Base-by-base conservation (phyloP, 1,140 invertebrate genomes). In the Dreissena polymorpha region DNA sequence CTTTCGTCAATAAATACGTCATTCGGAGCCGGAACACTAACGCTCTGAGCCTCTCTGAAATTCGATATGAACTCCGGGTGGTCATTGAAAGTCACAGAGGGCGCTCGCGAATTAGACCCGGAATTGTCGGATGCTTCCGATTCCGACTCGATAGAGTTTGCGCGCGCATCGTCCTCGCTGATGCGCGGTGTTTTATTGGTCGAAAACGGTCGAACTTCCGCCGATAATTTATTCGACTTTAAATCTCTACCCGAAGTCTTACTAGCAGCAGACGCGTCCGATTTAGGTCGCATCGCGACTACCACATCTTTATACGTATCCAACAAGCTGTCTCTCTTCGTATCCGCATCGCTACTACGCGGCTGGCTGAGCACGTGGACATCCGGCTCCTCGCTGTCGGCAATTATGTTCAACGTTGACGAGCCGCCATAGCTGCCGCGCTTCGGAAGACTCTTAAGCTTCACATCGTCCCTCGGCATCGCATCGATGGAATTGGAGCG, bases 341-440 rank as follows among this genome's bases (percentile, higher is more conserved):
- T 21, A 39, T 39, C 39, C 39, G 39, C 39, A 39, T 39, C 39
- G 39, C 39, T 39, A 2, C 39, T 39, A 39, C 2, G 8, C 39
- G 39, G 39, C 39, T 39, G 39, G 39, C 39, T 39, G 3, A 39
- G 39, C 39, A 5, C 39, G 39, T 39, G 39, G 39, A 39, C 39
- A 39, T 39, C 39, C 39, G 77, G 77, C 53, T 85, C 85, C 16
- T 85, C 69, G 21, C 83, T 68, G 64, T 86, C 85, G 23, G 77
- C 85, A 23, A 88, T 88, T 16, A 88, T 88, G 72, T 88, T 88
- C 10, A 88, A 75, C n/a, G 83, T 77, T 21, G 85, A 69, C 0
- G 68, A 27, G 21, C 81, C 81, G 0, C 50, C 81, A 71, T 68
- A 83, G 50, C 81, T 83, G 0, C 72, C 73, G 51, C 81, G 23